A percentile compares a stretch with the other conserved stretches of the same genome.
Evolutionary conservation across 2,113 vertebrate genomes (phyloP).

Genomic region (Grantiella picta): DNA sequence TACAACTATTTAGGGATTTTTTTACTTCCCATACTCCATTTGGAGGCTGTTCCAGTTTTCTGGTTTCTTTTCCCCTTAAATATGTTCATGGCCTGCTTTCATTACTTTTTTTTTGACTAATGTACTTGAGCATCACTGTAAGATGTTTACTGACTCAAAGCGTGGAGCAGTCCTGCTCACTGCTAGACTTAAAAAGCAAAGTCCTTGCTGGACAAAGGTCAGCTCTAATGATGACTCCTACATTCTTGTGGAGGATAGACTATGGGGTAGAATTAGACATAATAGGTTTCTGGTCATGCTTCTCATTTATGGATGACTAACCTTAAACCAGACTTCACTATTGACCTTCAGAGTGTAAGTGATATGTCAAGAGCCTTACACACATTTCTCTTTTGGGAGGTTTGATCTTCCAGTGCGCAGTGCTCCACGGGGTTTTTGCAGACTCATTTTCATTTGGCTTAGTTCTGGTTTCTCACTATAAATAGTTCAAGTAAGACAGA

Average conservation of each 20-base stretch:
- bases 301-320: background rate
- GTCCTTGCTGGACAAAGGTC: background rate
- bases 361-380: background rate
- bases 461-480: background rate
- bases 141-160: background rate
- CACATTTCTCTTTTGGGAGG: background rate
- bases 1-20: background rate
- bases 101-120: background rate
- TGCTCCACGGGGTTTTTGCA: background rate
- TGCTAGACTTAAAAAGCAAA: background rate
- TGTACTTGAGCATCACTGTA: background rate
- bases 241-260: background rate
- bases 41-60: background rate
- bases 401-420: background rate
- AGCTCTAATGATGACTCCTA: background rate
- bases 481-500: constrained; percentile 16
- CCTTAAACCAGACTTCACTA: background rate
- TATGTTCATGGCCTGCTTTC: background rate
- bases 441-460: constrained; percentile 44
- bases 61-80: background rate
- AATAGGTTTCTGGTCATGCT: background rate
- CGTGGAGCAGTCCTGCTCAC: background rate
- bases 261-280: background rate
- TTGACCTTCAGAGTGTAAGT: background rate
- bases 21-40: background rate